Evolutionary conservation across 2,113 vertebrate genomes (phyloP), one percentile per base, ranked within the genome.

Genomic region (Pterocles burchelli): DNA sequence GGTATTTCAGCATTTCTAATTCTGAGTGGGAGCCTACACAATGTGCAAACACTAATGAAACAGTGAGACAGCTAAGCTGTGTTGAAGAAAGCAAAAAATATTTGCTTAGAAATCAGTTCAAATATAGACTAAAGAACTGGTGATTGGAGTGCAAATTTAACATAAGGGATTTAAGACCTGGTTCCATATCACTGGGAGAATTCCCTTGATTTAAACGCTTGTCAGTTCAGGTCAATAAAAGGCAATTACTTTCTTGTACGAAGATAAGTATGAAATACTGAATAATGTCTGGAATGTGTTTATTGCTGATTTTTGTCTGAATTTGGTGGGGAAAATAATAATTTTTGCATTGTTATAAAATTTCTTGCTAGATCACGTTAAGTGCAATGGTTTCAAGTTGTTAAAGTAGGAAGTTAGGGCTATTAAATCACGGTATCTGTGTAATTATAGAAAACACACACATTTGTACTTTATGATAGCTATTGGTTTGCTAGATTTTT

Each of bases 281-380:
- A 75, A 78, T 73, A 89, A 68, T 55, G 25, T 70, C 85, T 94
- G 70, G 43, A 87, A 83, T 51, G 75, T 80, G 67, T 79, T 96
- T 95, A 59, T 83, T 93, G 68, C 33, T 66, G 87, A 94, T 83
- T 74, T 88, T 76, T 84, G 58, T 46, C 91, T 95, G 88, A 96
- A 77, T 80, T 84, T 34, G 33, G 41, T 14, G 51, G 85, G 61
- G 71, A 58, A 95, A 97, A 94, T 8, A 83, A 29, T 43, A 77
- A 34, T 76, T 82, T 88, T 82, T 95, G 21, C 45, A 74, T 68
- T 89, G 15, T 82, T 92, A 55, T 51, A 43, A 3, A 41, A 22
- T 80, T 15, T 80, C 38, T 85, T 71, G 75, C 49, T 81, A 80
- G 58, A 58, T 88, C 34, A 52, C 78, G 58, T 89, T 89, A 83